These are phyloP conservation scores for Marisa cornuarietis DNA, from an alignment of 1,140 invertebrate species.

Conservation along the genomic window DNA sequence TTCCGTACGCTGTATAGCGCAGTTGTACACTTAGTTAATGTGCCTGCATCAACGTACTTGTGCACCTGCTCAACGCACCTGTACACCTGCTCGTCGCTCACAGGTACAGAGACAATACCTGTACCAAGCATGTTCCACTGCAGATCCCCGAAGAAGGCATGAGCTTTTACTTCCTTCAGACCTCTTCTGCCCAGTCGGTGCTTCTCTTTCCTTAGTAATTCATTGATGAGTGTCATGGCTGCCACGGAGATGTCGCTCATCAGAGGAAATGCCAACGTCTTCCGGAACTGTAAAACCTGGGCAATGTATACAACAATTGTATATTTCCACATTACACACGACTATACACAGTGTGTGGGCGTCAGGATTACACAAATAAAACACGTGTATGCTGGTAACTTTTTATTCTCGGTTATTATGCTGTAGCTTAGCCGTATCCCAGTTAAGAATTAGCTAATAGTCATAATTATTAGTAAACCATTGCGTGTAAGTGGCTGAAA, in stretches of 20 bases:
- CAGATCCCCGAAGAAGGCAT: neutral
- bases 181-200: neutral
- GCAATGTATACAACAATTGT: neutral
- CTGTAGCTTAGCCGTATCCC: no score
- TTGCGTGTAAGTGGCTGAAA: no score
- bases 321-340: neutral
- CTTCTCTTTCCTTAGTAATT: neutral
- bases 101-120: neutral
- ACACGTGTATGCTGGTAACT: no score
- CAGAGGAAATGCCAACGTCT: conserved; percentile 5
- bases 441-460: no score
- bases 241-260: neutral
- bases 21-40: neutral
- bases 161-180: neutral
- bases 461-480: no score
- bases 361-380: no score
- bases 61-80: neutral
- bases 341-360: neutral
- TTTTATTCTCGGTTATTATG: no score
- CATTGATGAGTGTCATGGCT: neutral
- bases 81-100: neutral
- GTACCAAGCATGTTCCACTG: neutral
- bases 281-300: neutral
- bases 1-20: neutral
- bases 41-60: neutral